Percentiles rank a stretch among this genome's conserved stretches.
Evolutionary conservation across 2,113 vertebrate genomes (phyloP).

Genomic region (Fregata magnificens): DNA sequence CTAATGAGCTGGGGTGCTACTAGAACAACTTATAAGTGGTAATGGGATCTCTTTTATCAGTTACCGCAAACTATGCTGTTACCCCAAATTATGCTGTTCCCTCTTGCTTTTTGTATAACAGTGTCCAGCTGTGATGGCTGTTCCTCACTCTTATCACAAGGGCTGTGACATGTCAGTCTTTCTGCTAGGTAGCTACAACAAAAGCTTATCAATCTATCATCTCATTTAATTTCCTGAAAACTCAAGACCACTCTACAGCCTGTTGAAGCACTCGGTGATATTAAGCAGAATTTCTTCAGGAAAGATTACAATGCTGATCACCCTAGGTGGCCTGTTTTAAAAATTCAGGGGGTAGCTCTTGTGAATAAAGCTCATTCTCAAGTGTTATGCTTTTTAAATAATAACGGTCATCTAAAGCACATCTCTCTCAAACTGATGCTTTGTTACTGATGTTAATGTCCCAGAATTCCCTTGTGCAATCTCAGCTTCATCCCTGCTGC

Average conservation of each 20-base stretch:
- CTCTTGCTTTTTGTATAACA: neutral
- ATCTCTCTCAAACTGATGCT: neutral
- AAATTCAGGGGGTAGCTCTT: neutral
- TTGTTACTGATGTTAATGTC: neutral
- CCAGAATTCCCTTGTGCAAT: neutral
- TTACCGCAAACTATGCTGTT: neutral
- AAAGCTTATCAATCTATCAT: neutral
- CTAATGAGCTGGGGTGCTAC: neutral
- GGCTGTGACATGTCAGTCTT: neutral
- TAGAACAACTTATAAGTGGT: neutral
- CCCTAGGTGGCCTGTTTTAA: neutral
- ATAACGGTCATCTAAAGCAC: neutral
- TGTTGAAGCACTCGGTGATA: neutral
- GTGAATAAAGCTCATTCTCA: neutral
- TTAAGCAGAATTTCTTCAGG: neutral
- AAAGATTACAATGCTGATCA: neutral
- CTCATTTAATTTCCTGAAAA: neutral
- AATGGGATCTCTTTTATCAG: neutral
- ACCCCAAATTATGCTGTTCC: neutral
- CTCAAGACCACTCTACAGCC: neutral
- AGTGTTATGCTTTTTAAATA: neutral
- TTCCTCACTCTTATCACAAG: neutral
- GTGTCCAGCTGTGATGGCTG: accelerated
- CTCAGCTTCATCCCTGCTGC: neutral
- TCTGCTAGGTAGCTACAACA: neutral